Conservation (phyloP, 2,888 invertebrate species). For the Cosmorhoe ocellata region DNA sequence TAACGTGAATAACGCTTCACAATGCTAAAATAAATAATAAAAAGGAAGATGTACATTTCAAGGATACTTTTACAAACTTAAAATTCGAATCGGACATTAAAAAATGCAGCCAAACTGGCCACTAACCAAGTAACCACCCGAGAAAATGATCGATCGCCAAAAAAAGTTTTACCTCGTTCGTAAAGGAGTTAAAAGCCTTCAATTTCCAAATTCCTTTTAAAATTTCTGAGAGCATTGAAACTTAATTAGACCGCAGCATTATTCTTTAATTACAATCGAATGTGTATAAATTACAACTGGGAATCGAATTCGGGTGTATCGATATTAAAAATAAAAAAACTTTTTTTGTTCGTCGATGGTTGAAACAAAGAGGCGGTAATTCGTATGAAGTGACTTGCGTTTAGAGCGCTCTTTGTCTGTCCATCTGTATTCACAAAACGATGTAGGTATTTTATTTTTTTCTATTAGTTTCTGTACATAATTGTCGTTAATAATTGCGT, state of each 20-base stretch:
- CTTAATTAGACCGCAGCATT: conserved; percentile 66
- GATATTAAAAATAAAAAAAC: conserved; percentile 57
- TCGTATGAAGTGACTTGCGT: conserved; percentile 81
- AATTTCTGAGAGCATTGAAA: conserved; percentile 45
- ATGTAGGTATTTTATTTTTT: conserved; percentile 60
- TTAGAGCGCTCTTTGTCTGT: conserved; percentile 65
- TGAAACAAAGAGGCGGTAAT: conserved; percentile 77
- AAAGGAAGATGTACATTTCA: conserved; percentile 5
- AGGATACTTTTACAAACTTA: conserved; percentile 19
- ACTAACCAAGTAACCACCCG: conserved; percentile 34
- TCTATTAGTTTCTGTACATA: conserved; percentile 46
- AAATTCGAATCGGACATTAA: conserved; percentile 29
- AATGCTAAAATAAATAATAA: not conserved
- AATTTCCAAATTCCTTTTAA: conserved; percentile 45
- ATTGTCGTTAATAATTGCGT: conserved; percentile 72
- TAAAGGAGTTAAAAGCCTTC: conserved; percentile 42
- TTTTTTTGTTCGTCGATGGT: conserved; percentile 67
- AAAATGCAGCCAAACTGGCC: conserved; percentile 32
- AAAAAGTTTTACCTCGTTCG: conserved; percentile 35
- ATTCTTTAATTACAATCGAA: conserved; percentile 58
- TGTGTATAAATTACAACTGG: conserved; percentile 65
- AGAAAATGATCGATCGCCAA: conserved; percentile 37
- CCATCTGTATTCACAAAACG: conserved; percentile 65
- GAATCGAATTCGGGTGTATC: conserved; percentile 60
- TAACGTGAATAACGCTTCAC: not conserved